These are phyloP conservation scores for Podarcis lilfordi DNA, from an alignment of 2,797 vertebrate species.

Conservation along the genomic window DNA sequence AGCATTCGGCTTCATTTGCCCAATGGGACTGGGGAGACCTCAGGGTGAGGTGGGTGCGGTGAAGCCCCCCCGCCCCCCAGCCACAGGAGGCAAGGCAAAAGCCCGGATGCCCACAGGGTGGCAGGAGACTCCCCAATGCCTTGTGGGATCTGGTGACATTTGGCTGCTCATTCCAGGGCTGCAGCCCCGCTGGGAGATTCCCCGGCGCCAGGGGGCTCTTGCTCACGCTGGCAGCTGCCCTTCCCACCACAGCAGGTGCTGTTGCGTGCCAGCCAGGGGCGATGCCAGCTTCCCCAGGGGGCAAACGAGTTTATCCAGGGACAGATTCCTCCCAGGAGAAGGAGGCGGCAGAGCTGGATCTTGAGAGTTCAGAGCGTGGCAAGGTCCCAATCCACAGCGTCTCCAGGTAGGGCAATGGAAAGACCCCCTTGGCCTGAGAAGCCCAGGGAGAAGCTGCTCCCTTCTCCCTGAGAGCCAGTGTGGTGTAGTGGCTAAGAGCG, in stretches of 20 bases:
- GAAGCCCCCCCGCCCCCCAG: neutral
- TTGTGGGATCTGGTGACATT: neutral
- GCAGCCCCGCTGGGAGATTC: neutral
- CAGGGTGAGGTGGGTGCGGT: neutral
- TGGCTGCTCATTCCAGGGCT: no score
- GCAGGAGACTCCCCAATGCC: no score
- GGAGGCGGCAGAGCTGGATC: no score
- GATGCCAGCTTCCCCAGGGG: neutral
- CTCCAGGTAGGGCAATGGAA: no score
- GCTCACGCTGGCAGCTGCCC: neutral
- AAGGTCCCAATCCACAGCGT: no score
- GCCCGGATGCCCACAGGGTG: neutral
- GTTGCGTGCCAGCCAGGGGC: neutral
- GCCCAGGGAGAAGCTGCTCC: no score
- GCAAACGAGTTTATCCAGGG: neutral
- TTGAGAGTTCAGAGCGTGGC: neutral
- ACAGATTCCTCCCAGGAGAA: no score
- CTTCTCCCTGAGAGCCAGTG: no score
- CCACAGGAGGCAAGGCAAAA: neutral
- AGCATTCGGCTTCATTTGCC: neutral
- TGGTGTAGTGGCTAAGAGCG: no score
- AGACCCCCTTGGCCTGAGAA: no score
- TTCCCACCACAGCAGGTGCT: neutral
- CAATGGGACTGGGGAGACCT: neutral
- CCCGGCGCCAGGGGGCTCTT: neutral